Conservation (phyloP, 1,140 invertebrate genomes). For the Sinonovacula constricta region DNA sequence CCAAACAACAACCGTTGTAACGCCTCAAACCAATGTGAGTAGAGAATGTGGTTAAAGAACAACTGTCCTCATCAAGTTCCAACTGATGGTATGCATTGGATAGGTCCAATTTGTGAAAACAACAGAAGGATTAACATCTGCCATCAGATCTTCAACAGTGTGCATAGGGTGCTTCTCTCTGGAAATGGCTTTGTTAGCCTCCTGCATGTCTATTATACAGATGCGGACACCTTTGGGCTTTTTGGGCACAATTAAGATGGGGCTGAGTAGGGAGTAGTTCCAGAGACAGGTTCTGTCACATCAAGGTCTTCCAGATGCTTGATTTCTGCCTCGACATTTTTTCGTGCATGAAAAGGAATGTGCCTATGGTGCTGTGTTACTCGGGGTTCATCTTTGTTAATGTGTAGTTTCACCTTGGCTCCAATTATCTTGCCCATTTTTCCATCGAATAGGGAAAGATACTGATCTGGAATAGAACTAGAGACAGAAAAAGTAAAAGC, state of each 20-base stretch:
- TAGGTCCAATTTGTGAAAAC: conserved; percentile 64
- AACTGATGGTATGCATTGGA: conserved; percentile 59
- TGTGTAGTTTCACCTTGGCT: no score
- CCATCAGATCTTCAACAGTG: no score
- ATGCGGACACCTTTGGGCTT: no score
- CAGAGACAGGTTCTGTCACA: no score
- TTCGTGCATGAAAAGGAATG: no score
- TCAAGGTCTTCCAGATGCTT: no score
- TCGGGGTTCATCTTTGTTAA: conserved; percentile 1
- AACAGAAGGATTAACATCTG: conserved; percentile 58
- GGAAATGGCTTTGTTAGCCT: conserved; percentile 63
- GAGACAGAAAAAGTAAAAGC: conserved; percentile 15
- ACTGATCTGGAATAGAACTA: conserved; percentile 38
- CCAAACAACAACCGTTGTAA: conserved; percentile 65
- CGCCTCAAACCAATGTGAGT: no score
- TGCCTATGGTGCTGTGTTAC: not conserved
- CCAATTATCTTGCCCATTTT: no score
- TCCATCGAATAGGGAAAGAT: no score
- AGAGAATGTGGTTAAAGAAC: conserved; percentile 64
- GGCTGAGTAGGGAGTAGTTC: conserved; percentile 62
- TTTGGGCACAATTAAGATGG: conserved; percentile 65
- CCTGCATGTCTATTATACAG: conserved; percentile 60
- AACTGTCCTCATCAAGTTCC: conserved; percentile 53
- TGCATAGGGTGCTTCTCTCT: no score
- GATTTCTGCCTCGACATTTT: no score